These are phyloP conservation scores for Panonychus citri DNA, from an alignment of 1,140 invertebrate species.

Conservation along the genomic window DNA sequence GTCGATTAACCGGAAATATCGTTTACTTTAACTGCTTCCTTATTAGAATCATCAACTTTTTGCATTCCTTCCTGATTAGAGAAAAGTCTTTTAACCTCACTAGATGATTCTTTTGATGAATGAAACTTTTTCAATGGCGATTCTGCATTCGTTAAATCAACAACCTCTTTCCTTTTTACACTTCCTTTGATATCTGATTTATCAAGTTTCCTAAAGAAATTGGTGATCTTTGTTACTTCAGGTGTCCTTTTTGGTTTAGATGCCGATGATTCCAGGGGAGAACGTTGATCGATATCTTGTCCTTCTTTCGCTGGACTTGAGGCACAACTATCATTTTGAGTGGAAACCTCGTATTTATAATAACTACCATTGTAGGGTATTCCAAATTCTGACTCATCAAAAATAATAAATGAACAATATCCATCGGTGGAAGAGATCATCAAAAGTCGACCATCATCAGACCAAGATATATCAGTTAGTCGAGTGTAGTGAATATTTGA, in stretches of 20 bases:
- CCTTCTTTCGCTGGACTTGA: neutral
- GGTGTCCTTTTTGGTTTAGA: neutral
- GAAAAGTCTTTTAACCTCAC: no score
- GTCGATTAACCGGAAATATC: no score
- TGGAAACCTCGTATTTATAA: neutral
- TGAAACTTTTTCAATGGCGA: neutral
- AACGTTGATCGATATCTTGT: neutral
- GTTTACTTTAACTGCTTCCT: no score
- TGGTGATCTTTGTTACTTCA: neutral
- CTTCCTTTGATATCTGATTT: neutral
- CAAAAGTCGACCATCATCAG: slow-evolving; percentile 50
- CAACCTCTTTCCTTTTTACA: neutral
- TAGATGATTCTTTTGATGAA: no score
- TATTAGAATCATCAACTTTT: no score
- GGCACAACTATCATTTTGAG: neutral
- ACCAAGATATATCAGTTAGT: slow-evolving; percentile 77
- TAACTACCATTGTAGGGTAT: slow-evolving; percentile 27
- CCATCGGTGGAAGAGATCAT: slow-evolving; percentile 81
- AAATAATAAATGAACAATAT: slow-evolving; percentile 72
- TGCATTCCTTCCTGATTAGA: no score
- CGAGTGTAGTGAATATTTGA: slow-evolving; percentile 81
- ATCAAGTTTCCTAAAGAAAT: neutral
- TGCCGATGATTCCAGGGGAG: neutral
- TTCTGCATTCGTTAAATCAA: neutral
- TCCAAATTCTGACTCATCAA: slow-evolving; percentile 58